A percentile compares a stretch with the other conserved stretches of the same genome.
Conservation (phyloP, 2,797 vertebrate genomes). For the Peromyscus aztecus region DNA sequence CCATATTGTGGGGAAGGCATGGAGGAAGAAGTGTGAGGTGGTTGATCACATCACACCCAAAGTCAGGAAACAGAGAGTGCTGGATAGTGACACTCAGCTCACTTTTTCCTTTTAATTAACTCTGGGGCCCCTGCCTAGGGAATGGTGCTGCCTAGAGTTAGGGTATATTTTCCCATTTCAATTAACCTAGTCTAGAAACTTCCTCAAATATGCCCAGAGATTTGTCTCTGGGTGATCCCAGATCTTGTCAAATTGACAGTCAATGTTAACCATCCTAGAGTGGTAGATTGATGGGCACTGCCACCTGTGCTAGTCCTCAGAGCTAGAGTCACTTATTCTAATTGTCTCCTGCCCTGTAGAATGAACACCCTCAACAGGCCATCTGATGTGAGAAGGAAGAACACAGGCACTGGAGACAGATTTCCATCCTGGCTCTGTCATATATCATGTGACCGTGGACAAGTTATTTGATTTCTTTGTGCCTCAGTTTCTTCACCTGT, state of each 20-base stretch:
- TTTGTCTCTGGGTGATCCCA: not conserved
- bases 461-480: slow-evolving; percentile 9
- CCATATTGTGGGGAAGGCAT: not conserved
- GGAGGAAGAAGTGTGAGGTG: not conserved
- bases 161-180: not conserved
- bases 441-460: not conserved
- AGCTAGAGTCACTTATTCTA: not conserved
- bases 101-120: not conserved
- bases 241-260: not conserved
- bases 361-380: not conserved
- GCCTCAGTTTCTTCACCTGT: slow-evolving; percentile 18
- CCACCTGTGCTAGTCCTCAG: not conserved
- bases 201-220: not conserved
- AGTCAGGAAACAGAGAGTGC: not conserved
- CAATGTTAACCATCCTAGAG: not conserved
- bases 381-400: not conserved
- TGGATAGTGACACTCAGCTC: not conserved
- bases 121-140: not conserved
- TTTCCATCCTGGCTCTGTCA: not conserved
- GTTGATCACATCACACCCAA: not conserved
- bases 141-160: not conserved
- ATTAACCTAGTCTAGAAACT: not conserved
- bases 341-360: not conserved
- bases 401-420: not conserved
- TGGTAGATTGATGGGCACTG: not conserved